A percentile compares a stretch with the other conserved stretches of the same genome.
Conservation (phyloP, 2,113 vertebrate species). For the Pterocles gutturalis region DNA sequence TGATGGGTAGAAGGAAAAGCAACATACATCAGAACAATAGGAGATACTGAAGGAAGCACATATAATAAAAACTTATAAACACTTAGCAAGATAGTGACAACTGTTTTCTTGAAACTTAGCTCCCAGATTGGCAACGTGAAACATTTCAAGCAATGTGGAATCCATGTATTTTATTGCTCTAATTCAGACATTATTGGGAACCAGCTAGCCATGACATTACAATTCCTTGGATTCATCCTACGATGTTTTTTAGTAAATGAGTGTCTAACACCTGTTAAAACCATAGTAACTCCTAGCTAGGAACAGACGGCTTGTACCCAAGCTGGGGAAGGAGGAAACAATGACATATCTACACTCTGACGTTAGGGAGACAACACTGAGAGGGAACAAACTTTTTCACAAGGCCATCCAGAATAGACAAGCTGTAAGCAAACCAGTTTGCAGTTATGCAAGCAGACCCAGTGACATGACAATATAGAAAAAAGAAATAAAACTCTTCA, state of each 20-base stretch:
- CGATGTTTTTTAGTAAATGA: background rate
- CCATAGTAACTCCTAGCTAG: background rate
- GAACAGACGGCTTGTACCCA: background rate
- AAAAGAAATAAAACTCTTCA: background rate
- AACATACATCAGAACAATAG: background rate
- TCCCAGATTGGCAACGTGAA: background rate
- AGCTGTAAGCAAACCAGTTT: background rate
- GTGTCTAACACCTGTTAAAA: background rate
- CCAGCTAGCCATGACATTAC: too few species aligned
- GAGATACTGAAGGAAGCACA: background rate
- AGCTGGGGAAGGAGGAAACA: background rate
- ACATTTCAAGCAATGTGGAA: background rate
- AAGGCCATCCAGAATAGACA: background rate
- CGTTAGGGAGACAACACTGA: background rate
- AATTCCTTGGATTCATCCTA: background rate
- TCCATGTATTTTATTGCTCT: background rate
- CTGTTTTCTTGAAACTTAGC: background rate
- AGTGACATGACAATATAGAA: rapidly evolving
- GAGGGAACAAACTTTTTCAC: background rate
- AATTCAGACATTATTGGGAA: background rate
- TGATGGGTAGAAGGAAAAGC: background rate
- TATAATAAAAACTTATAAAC: background rate
- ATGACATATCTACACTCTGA: background rate
- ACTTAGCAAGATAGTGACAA: background rate
- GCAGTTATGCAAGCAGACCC: background rate